Evolutionary conservation across 1,140 invertebrate genomes (phyloP), one percentile per base, ranked within the genome.

Genomic region (Trichoplusia ni): DNA sequence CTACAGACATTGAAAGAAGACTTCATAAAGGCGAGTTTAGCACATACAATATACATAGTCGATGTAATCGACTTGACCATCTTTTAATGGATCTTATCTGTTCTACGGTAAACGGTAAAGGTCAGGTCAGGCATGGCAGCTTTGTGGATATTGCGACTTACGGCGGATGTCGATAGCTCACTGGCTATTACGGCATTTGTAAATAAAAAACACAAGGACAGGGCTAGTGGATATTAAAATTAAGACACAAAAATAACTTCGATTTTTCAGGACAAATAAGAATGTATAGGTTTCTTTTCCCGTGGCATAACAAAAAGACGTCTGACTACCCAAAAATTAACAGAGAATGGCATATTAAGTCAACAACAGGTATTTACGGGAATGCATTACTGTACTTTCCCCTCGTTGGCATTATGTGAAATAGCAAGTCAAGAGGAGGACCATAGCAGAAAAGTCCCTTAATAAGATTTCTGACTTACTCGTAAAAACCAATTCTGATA

Each of bases 61-160:
- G 37, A 56, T 56, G 18, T 19, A 11, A 58, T 58, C 53, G 56
- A 23, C 25, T 33, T 18, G 38, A 27, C 29, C n/a, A 59, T 46
- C 42, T 59, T 35, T 46, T 16, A 59, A 35, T 60, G 56, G 25
- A 31, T n/a, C 25, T 58, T 58, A 58, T 58, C 54, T 58, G 31
- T 51, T 37, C 19, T 46, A 47, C 13, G 42, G n/a, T n/a, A n/a
- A n/a, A n/a, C n/a, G n/a, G n/a, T 35, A 60, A 47, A 47, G 56
- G 56, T 47, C 42, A 47, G 42, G 14, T 13, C 9, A 47, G 56
- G 56, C 19, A 27, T 11, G 56, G 56, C 19, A 27, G 9, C 13
- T 29, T 25, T 18, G n/a, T 29, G 18, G 14, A 59, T 33, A 25
- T 25, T 27, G 33, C 40, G 19, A 44, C 38, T 25, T n/a, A n/a